Conservation (phyloP, 2,888 invertebrate species). For the Gastrophysa polygoni region DNA sequence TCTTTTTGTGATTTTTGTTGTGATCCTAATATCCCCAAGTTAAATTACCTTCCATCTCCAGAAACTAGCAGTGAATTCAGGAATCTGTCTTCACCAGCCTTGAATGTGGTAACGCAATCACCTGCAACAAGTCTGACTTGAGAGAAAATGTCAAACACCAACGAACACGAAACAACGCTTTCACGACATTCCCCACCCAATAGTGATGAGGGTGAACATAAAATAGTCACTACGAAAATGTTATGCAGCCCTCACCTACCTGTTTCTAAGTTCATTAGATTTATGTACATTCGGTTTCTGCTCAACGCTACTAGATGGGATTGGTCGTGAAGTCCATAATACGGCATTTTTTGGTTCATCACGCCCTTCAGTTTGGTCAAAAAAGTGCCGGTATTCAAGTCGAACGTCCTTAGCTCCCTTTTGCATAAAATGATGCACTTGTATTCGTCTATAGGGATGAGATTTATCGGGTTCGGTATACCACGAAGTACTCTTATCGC, state of each 20-base stretch:
- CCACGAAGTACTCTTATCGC: slow-evolving; percentile 72
- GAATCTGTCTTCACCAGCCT: slow-evolving; percentile 89
- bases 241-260: slow-evolving; percentile 63
- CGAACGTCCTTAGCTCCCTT: slow-evolving; percentile 79
- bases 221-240: no score
- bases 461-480: slow-evolving; percentile 77
- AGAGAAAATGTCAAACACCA: no score
- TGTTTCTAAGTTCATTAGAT: slow-evolving; percentile 82
- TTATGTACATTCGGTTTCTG: slow-evolving; percentile 87
- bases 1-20: no score
- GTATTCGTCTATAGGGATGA: slow-evolving; percentile 77
- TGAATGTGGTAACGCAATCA: slow-evolving; percentile 85
- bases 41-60: slow-evolving; percentile 82
- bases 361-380: slow-evolving; percentile 80
- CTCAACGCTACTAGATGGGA: slow-evolving; percentile 82
- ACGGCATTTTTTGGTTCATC: slow-evolving; percentile 94
- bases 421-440: slow-evolving; percentile 81
- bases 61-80: slow-evolving; percentile 86
- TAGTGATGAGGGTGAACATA: no score
- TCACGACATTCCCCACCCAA: no score
- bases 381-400: slow-evolving; percentile 76
- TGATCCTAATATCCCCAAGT: no score
- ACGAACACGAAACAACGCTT: no score
- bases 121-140: slow-evolving; percentile 57
- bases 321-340: slow-evolving; percentile 81